Conservation (phyloP, 2,888 invertebrate species). For the Drosophila nr. medialis region DNA sequence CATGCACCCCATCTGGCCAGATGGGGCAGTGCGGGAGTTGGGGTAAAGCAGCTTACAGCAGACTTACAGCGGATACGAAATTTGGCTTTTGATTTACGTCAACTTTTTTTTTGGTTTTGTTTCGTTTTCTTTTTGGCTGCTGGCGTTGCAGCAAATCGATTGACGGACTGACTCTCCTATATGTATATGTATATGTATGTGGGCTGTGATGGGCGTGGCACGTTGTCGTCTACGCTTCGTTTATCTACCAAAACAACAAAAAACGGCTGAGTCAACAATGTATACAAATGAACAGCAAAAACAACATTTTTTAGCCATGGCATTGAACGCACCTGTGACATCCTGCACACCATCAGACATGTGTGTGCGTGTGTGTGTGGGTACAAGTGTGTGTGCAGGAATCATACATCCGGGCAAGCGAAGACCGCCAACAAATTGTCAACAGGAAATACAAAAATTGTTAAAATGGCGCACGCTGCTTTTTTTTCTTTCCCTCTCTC, state of each 20-base stretch:
- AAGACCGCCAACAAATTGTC: constrained; percentile 65
- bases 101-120: constrained; percentile 45
- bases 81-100: constrained; percentile 79
- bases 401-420: constrained; percentile 71
- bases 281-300: constrained; percentile 39
- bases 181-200: constrained; percentile 12
- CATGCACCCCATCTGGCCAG: constrained; percentile 18
- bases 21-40: background rate
- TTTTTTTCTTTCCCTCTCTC: constrained; percentile 1
- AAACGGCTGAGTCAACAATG: constrained; percentile 60
- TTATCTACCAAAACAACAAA: constrained; percentile 74
- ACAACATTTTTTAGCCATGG: constrained; percentile 41
- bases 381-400: constrained; percentile 27
- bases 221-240: constrained; percentile 59
- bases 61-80: constrained; percentile 81
- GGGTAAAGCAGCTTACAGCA: constrained; percentile 75
- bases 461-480: constrained; percentile 47
- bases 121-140: constrained; percentile 45
- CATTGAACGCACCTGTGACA: constrained; percentile 76
- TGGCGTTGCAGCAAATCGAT: constrained; percentile 69
- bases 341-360: constrained; percentile 53
- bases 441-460: constrained; percentile 72
- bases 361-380: constrained; percentile 22
- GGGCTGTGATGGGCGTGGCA: constrained; percentile 44
- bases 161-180: constrained; percentile 62